A percentile compares a stretch with the other conserved stretches of the same genome.
Conservation (phyloP, 2,888 invertebrate species). For the Altica lythri region DNA sequence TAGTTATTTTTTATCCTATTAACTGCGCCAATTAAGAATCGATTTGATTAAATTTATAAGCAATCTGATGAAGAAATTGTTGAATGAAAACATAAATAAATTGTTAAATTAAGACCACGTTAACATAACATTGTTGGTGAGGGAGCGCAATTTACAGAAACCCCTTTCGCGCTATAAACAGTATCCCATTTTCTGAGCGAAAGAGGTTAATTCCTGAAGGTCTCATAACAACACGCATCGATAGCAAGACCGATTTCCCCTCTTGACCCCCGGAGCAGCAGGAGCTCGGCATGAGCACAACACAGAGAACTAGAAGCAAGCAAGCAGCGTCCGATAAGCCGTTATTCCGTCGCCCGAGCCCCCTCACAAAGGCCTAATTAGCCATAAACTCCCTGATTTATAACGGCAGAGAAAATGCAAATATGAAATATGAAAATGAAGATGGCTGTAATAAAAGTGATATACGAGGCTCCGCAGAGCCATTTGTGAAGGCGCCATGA, state of each 20-base stretch:
- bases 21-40: no score
- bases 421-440: slow-evolving; percentile 66
- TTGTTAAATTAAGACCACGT: no score
- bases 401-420: slow-evolving; percentile 66
- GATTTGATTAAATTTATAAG: no score
- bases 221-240: slow-evolving; percentile 40
- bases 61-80: no score
- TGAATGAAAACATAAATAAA: no score
- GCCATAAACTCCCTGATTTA: slow-evolving; percentile 69
- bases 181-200: slow-evolving; percentile 2
- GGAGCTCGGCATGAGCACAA: slow-evolving; percentile 4
- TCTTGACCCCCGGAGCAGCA: slow-evolving; percentile 10
- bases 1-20: no score
- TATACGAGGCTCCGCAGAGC: slow-evolving; percentile 78
- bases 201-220: slow-evolving; percentile 38
- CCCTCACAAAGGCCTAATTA: slow-evolving; percentile 63
- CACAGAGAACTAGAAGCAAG: slow-evolving; percentile 9
- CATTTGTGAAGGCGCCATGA: slow-evolving; percentile 71
- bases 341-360: slow-evolving; percentile 56
- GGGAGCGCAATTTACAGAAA: no score
- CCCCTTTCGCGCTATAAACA: no score
- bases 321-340: slow-evolving; percentile 57
- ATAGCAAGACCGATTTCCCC: slow-evolving; percentile 28
- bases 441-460: slow-evolving; percentile 77
- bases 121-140: no score